A percentile compares a stretch with the other conserved stretches of the same genome.
phyloP scores from a whole-genome alignment of 2,888 invertebrate genomes.

The Phortica magna region DNA sequence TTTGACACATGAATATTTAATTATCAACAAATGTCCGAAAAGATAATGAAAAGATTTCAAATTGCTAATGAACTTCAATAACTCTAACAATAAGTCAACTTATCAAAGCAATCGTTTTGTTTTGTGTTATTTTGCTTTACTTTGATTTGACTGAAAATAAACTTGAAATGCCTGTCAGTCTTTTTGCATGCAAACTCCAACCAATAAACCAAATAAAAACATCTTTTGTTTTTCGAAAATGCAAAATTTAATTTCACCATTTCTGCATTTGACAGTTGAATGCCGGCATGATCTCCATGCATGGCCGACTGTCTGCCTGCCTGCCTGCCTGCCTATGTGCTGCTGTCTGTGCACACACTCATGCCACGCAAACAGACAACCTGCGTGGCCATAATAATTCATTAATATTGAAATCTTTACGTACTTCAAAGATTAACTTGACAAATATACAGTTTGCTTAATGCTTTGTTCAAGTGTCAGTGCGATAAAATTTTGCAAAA shows the following conservation, averaged over 20 bases:
- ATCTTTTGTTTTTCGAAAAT: conserved; percentile 14
- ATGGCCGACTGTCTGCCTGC: not conserved
- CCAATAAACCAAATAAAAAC: conserved; percentile 13
- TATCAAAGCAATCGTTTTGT: no score
- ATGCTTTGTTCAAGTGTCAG: conserved; percentile 12
- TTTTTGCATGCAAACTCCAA: not conserved
- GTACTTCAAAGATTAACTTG: not conserved
- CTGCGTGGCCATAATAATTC: not conserved
- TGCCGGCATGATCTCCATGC: not conserved
- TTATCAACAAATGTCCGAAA: no score
- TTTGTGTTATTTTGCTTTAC: no score
- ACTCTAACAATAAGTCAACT: no score
- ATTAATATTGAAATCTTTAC: not conserved
- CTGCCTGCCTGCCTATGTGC: no score
- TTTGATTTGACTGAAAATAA: not conserved
- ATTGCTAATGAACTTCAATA: no score
- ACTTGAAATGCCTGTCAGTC: not conserved
- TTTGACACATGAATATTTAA: no score
- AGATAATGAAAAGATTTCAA: no score
- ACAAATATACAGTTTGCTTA: not conserved
- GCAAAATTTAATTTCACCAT: conserved; percentile 7
- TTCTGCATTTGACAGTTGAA: conserved; percentile 20
- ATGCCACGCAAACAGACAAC: no score
- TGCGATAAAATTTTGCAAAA: not conserved
- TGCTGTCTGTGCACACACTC: no score